These are phyloP conservation scores for Drosophila jambulina DNA, from an alignment of 1,140 invertebrate genomes.

Conservation along the genomic window DNA sequence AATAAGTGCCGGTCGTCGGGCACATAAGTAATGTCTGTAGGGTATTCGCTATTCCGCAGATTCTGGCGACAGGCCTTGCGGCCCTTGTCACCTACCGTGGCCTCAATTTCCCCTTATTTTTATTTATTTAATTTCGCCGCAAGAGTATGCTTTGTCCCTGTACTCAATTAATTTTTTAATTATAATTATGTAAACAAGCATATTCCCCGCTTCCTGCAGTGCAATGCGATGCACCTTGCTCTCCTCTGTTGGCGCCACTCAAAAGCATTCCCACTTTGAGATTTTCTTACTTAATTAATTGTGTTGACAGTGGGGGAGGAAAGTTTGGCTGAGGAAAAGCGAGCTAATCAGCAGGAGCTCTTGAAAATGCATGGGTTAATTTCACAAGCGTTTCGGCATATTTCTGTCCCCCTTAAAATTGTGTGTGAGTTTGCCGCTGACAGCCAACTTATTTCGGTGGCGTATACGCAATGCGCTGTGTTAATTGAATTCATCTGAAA, in stretches of 20 bases:
- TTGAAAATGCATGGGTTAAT: conserved; percentile 37
- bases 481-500: conserved; percentile 61
- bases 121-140: neutral
- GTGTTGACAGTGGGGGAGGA: neutral
- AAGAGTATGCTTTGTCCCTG: conserved; percentile 73
- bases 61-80: neutral
- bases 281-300: conserved; percentile 52
- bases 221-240: conserved; percentile 7
- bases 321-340: too few species aligned
- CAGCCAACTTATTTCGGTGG: conserved; percentile 33
- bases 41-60: conserved; percentile 19
- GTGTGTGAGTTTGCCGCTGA: neutral
- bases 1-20: conserved; percentile 19
- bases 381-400: conserved; percentile 2
- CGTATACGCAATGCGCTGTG: conserved; percentile 30
- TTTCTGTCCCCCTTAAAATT: neutral
- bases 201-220: conserved; percentile 24
- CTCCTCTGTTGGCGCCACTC: conserved; percentile 22
- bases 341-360: conserved; percentile 39
- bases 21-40: conserved; percentile 16
- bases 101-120: neutral
- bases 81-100: neutral
- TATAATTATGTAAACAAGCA: conserved; percentile 67
- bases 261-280: conserved; percentile 71
- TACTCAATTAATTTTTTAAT: conserved; percentile 70